Conservation (phyloP, 2,797 vertebrate genomes). For the Hippoglossus hippoglossus region DNA sequence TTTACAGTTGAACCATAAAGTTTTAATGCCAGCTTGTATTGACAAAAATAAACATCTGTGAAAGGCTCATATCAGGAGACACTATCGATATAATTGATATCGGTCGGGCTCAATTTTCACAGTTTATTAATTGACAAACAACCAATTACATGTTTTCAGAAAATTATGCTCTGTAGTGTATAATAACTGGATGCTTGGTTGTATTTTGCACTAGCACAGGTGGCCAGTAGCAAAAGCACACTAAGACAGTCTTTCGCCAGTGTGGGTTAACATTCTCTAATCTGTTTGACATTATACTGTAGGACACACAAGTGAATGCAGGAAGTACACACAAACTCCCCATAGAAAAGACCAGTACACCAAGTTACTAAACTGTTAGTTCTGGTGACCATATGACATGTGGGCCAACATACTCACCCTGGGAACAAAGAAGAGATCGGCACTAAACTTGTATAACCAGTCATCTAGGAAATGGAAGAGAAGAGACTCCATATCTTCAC, state of each 20-base stretch:
- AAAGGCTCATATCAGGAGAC: too few relatives aligned
- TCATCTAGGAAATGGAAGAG: constrained; percentile 96
- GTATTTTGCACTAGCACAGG: background rate
- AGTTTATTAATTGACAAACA: background rate
- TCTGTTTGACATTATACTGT: background rate
- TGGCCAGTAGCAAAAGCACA: background rate
- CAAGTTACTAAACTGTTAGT: too few relatives aligned
- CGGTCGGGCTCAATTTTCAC: too few relatives aligned
- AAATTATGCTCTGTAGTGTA: background rate
- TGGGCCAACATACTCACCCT: constrained; percentile 85
- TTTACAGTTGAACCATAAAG: too few relatives aligned
- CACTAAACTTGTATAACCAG: constrained; percentile 97
- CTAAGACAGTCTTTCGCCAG: background rate
- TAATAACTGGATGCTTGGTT: background rate
- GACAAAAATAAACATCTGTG: too few relatives aligned
- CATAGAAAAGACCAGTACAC: background rate
- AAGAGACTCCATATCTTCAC: constrained; percentile 93
- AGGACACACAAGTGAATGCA: too few relatives aligned
- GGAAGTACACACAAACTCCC: background rate
- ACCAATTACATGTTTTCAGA: too few relatives aligned
- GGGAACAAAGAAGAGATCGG: constrained; percentile 94
- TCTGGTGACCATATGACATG: background rate
- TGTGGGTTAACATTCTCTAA: background rate
- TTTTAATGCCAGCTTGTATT: too few relatives aligned
- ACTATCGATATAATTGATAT: too few relatives aligned